Conservation (phyloP, 2,113 vertebrate genomes). For the Aphelocoma coerulescens region DNA sequence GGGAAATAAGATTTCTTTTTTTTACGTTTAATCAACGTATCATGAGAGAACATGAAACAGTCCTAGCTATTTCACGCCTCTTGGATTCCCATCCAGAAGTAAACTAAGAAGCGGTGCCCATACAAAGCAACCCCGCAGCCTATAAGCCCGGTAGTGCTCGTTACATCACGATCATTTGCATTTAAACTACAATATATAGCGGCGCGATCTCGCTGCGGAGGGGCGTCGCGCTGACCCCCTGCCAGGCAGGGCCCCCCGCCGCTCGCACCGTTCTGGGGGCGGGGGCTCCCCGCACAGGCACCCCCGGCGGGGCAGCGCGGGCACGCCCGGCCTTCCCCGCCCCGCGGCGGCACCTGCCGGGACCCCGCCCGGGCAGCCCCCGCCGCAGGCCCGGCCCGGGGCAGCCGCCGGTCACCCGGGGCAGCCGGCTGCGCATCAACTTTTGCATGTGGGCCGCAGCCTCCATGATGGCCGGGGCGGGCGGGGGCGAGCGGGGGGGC, state of each 20-base stretch:
- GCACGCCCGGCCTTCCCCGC: not conserved
- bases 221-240: not conserved
- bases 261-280: not conserved
- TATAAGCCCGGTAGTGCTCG: not conserved
- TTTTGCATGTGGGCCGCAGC: not conserved
- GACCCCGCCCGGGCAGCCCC: not conserved
- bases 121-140: not conserved
- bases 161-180: not conserved
- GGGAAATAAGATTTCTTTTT: not conserved
- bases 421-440: not conserved
- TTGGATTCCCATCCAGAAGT: not conserved
- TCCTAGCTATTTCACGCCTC: not conserved
- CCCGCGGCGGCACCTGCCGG: not conserved
- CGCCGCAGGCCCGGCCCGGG: not conserved
- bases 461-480: constrained; percentile 52
- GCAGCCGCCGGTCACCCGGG: not conserved
- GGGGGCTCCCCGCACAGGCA: not conserved
- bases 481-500: too few species aligned
- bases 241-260: not conserved
- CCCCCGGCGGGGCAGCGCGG: not conserved
- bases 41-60: not conserved
- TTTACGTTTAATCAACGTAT: not conserved
- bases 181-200: not conserved
- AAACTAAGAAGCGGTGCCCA: not conserved
- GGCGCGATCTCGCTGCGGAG: not conserved